Evolutionary conservation across 2,888 invertebrate genomes (phyloP), one percentile per base, ranked within the genome.

Genomic region (Troilus luridus): DNA sequence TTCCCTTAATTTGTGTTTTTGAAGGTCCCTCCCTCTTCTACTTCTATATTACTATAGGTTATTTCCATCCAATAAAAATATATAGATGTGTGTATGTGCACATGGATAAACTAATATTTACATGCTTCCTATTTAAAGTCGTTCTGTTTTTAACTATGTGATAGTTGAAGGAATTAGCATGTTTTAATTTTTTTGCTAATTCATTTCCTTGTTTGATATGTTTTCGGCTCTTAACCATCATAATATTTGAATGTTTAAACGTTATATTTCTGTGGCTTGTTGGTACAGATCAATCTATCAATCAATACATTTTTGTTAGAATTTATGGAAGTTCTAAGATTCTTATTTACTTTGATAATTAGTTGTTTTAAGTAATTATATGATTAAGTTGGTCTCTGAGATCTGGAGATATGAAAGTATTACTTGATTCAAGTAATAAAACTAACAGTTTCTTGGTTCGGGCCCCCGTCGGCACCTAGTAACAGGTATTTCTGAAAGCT

Each of bases 1-100:
- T 60, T 60, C 17, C 85, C 54, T 85, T 85, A 85, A n/a, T 58
- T 59, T 88, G 56, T 88, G 24, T 88, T 88, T 88, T 88, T 67
- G 54, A 27, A n/a, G 24, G 41, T 77, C 72, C 72, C 72, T 85
- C 56, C 10, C 56, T 85, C 41, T 81, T 77, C 77, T 41, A n/a
- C 41, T 77, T 19, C 9, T 14, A 19, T 67, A 9, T 11, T 14
- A 67, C n/a, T 19, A 8, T 59, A 59, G 59, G 14, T 59, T 1
- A 59, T 59, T 59, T 59, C 14, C 59, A 59, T 59, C 12, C 10
- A 59, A 59, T 59, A 41, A 41, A 41, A 41, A 41, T 41, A 41
- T 41, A 41, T 41, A 41, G 41, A 41, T 41, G 41, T 41, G 41
- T 41, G 41, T 41, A 41, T 41, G 41, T 41, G 5, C 41, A 41